Percentiles rank a stretch among this genome's conserved stretches.
These are phyloP conservation scores for Eupithecia centaureata DNA, from an alignment of 2,888 invertebrate genomes.

Conservation along the genomic window DNA sequence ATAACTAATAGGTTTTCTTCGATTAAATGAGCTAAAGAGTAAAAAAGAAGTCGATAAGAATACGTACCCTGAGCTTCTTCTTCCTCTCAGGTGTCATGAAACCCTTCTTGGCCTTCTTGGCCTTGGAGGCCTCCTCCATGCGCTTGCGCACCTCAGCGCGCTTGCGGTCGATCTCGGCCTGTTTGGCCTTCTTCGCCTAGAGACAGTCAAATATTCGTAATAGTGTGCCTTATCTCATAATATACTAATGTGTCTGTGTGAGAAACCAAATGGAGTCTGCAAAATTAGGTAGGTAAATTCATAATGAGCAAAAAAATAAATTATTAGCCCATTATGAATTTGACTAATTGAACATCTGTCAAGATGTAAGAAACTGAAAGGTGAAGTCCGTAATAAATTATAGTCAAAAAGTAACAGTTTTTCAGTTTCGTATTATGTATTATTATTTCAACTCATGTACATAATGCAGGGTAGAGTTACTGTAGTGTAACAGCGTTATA, in stretches of 20 bases:
- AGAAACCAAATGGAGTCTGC: background rate
- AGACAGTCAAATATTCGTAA: conserved; percentile 57
- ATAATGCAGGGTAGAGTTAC: too few relatives aligned
- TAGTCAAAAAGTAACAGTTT: background rate
- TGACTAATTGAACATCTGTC: too few relatives aligned
- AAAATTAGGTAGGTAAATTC: too few relatives aligned
- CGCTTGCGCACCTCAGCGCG: conserved; percentile 99
- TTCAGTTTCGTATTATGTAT: too few relatives aligned
- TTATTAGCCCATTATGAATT: too few relatives aligned
- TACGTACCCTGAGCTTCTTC: conserved; percentile 99
- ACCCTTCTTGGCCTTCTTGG: conserved; percentile 99
- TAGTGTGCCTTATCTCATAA: conserved; percentile 31
- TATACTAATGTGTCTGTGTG: background rate
- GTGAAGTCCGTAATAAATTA: background rate
- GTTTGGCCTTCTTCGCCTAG: conserved; percentile 98
- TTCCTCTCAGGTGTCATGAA: conserved; percentile 99
- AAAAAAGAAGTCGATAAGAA: background rate
- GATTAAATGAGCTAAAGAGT: too few relatives aligned
- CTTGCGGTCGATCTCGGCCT: conserved; percentile 98
- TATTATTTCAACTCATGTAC: too few relatives aligned
- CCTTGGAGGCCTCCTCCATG: conserved; percentile 99
- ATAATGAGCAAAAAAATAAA: too few relatives aligned
- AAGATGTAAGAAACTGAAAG: background rate
- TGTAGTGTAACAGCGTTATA: too few relatives aligned
- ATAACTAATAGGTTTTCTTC: too few relatives aligned